A percentile compares a stretch with the other conserved stretches of the same genome.
Conservation (phyloP, 2,113 vertebrate genomes). For the Varanus komodoensis region DNA sequence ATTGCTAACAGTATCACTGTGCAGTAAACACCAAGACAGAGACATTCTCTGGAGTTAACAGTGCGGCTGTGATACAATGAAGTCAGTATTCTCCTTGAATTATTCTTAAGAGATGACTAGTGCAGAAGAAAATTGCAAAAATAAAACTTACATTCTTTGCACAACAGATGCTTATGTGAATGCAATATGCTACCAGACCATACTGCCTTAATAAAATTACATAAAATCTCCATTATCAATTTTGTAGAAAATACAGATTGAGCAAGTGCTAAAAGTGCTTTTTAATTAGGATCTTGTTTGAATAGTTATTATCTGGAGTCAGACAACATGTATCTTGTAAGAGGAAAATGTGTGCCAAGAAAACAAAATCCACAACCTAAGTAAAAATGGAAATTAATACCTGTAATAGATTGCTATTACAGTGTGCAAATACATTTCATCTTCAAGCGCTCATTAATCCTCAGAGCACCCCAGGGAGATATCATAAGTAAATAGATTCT, state of each 20-base stretch:
- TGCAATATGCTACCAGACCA: not conserved
- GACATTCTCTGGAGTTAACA: not conserved
- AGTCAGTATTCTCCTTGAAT: not conserved
- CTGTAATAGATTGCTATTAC: not conserved
- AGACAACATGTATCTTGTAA: not conserved
- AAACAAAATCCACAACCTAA: not conserved
- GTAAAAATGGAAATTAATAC: not conserved
- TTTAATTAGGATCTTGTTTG: not conserved
- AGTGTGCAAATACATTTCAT: fast-evolving
- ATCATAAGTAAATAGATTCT: not conserved
- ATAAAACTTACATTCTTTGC: not conserved
- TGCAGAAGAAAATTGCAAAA: fast-evolving
- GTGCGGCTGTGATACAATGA: not conserved
- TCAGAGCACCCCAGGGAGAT: not conserved
- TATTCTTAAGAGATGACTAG: not conserved
- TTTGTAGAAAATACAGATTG: not conserved
- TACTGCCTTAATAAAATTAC: not conserved
- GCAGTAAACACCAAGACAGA: not conserved
- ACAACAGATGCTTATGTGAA: not conserved
- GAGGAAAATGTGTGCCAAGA: not conserved
- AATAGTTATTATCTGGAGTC: not conserved
- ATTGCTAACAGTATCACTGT: not conserved
- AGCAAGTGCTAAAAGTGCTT: not conserved
- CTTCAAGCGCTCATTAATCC: not conserved
- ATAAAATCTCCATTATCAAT: not conserved